phyloP scores from a whole-genome alignment of 64 coral and sea anemone species.

The Exaiptasia diaphana region DNA sequence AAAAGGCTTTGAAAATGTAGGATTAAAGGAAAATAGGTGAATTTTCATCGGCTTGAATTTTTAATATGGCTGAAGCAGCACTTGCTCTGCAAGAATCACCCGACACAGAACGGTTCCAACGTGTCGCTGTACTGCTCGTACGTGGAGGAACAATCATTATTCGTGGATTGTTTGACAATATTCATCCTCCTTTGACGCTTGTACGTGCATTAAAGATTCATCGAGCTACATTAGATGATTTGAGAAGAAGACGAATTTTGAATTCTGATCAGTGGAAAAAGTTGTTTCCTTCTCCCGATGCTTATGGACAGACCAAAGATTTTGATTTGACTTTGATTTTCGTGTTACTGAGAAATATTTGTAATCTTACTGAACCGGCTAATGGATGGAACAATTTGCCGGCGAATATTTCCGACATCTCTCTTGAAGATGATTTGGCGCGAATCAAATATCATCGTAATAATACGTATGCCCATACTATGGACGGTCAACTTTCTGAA shows the following conservation, averaged over 20 bases:
- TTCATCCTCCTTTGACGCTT: background rate
- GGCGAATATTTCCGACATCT: background rate
- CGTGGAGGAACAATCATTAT: background rate
- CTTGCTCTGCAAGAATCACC: background rate
- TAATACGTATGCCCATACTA: too few relatives aligned
- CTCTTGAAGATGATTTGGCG: background rate
- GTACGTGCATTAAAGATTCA: background rate
- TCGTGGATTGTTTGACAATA: background rate
- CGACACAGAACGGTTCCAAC: background rate
- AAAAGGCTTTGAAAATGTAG: background rate
- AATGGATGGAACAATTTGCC: constrained; percentile 7
- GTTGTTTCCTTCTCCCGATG: background rate
- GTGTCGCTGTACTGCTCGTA: background rate
- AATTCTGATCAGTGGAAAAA: background rate
- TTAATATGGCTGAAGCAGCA: background rate
- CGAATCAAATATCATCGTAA: background rate
- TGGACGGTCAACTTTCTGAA: too few relatives aligned
- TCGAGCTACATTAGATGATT: background rate
- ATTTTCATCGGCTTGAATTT: background rate
- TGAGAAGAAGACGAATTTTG: background rate
- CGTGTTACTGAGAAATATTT: constrained; percentile 10
- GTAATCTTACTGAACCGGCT: background rate
- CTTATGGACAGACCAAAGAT: background rate
- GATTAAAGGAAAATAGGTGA: background rate
- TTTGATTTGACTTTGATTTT: constrained; percentile 21